Evolutionary conservation across 2,797 vertebrate genomes (phyloP).

Genomic region (Parauchenoglanis ngamensis): DNA sequence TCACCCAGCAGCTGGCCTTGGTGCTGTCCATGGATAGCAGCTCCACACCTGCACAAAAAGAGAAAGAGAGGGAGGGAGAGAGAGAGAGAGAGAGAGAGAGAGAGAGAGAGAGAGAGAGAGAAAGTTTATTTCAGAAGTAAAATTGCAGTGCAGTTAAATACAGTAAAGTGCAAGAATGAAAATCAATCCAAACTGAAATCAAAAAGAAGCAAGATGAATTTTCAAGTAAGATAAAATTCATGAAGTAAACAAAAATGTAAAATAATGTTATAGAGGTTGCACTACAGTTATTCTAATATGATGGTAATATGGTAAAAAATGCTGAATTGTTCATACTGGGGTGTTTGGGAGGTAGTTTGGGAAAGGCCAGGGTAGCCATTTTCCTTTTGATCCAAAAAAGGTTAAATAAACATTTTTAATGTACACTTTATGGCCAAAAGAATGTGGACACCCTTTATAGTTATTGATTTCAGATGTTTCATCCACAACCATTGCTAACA

Average conservation of each 20-base stretch:
- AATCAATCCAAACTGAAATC: neutral
- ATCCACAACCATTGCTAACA: neutral
- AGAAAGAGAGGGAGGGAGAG: neutral
- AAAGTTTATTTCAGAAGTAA: neutral
- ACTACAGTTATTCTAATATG: neutral
- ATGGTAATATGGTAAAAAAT: neutral
- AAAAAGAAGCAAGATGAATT: neutral
- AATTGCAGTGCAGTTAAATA: neutral
- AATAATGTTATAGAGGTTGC: neutral
- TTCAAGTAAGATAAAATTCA: neutral
- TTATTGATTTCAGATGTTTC: neutral
- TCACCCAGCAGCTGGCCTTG: constrained; percentile 80
- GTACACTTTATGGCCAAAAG: neutral
- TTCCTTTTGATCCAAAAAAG: neutral
- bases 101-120: neutral
- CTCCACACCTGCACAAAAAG: constrained; percentile 71
- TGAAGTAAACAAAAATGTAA: neutral
- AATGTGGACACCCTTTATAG: neutral
- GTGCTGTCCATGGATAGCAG: constrained; percentile 74
- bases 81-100: neutral
- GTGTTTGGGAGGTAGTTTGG: neutral
- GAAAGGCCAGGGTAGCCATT: neutral
- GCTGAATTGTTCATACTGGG: neutral
- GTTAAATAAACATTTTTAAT: neutral
- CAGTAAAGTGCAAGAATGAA: neutral